Evolutionary conservation across 2,888 invertebrate species (phyloP).

Genomic region (Nomada lathburiana): DNA sequence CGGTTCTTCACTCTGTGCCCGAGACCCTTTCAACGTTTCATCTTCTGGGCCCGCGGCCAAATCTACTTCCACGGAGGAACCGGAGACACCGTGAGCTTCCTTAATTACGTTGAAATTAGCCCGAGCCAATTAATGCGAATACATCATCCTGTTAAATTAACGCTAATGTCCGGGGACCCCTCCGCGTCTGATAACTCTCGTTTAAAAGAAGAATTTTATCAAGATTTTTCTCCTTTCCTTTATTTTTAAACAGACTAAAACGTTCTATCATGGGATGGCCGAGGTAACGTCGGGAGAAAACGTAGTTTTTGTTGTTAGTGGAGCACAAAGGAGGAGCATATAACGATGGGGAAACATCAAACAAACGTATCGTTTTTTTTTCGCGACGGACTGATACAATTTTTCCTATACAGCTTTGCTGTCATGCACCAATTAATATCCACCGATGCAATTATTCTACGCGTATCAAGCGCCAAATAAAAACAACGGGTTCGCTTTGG

Average conservation of each 20-base stretch:
- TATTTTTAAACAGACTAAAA: neutral
- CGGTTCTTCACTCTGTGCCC: slow-evolving; percentile 15
- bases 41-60: slow-evolving; percentile 42
- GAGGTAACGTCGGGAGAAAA: no score
- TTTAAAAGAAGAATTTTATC: no score
- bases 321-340: neutral
- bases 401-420: slow-evolving; percentile 23
- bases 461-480: neutral
- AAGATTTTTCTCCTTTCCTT: neutral
- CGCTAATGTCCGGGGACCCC: slow-evolving; percentile 24
- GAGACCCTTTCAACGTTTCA: slow-evolving; percentile 32
- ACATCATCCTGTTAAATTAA: slow-evolving; percentile 38
- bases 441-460: slow-evolving; percentile 30
- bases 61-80: slow-evolving; percentile 7
- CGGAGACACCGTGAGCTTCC: slow-evolving; percentile 23
- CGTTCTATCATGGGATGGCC: no score
- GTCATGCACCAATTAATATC: slow-evolving; percentile 34
- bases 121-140: slow-evolving; percentile 46
- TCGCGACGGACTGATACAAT: slow-evolving; percentile 13
- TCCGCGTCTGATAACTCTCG: neutral
- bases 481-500: slow-evolving; percentile 6
- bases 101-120: slow-evolving; percentile 48
- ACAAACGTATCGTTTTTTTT: neutral
- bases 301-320: no score
- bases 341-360: neutral